These are phyloP conservation scores for Aphyosemion australe DNA, from an alignment of 2,113 vertebrate genomes.

Conservation along the genomic window DNA sequence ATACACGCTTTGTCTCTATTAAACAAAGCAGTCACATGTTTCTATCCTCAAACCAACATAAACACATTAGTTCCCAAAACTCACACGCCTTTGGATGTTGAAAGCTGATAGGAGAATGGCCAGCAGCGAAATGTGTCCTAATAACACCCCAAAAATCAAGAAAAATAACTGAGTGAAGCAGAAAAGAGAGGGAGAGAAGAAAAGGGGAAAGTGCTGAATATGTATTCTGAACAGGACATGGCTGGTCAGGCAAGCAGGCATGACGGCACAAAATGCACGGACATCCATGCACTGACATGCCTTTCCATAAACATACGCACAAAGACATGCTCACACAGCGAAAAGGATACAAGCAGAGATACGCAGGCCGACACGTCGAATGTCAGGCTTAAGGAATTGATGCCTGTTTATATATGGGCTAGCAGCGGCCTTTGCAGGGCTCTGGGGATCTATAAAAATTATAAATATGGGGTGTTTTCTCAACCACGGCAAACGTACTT, in stretches of 20 bases:
- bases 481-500: constrained; percentile 14
- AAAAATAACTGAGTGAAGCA: constrained; percentile 27
- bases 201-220: constrained; percentile 59
- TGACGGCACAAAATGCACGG: constrained; percentile 43
- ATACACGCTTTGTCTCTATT: constrained; percentile 16
- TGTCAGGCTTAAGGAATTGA: constrained; percentile 37
- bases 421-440: constrained; percentile 30
- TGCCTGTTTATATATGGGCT: constrained; percentile 32
- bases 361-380: constrained; percentile 14
- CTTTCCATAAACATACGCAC: constrained; percentile 19
- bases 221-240: constrained; percentile 46
- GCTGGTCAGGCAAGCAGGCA: constrained; percentile 43
- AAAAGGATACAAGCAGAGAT: constrained; percentile 13
- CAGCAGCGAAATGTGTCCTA: constrained; percentile 64
- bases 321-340: constrained; percentile 7
- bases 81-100: constrained; percentile 62
- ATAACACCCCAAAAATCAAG: constrained; percentile 62
- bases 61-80: constrained; percentile 52
- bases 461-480: constrained; percentile 33
- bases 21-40: constrained; percentile 20
- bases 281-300: constrained; percentile 24
- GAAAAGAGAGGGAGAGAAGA: constrained; percentile 13
- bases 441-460: constrained; percentile 18
- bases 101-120: constrained; percentile 64
- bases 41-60: background rate